Base-by-base conservation (phyloP, 2,113 vertebrate genomes). In the Oreochromis spilurus region DNA sequence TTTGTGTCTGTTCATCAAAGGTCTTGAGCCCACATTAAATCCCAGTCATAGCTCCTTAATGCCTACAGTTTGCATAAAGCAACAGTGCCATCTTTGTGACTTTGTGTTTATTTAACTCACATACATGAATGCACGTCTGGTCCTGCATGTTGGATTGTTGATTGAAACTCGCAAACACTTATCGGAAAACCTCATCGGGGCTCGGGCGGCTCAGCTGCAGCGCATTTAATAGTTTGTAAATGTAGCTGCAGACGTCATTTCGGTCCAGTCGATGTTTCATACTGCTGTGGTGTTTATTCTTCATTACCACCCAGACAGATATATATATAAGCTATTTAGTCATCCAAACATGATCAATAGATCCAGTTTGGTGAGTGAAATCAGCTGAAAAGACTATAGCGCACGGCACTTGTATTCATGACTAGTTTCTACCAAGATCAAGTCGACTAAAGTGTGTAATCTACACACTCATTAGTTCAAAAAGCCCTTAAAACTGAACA, bases 151-250 rank as follows among this genome's bases (percentile, higher is more conserved):
- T 31, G 70, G 1, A 48, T 4, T 50, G 70, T 50, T 77, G 29
- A 0, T 77, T 29, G 40, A 75, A 75, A 75, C 14, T 0, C 0
- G 40, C 70, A 50, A 54, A 0, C 43, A 75, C 16, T 50, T 31
- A 50, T 29, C 0, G 1, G 43, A 31, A 31, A 75, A 75, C 26
- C 43, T 48, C 9, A 48, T 75, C 4, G 1, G 14, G 3, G 24
- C 16, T 50, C 24, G 0, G 43, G 9, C 0, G 0, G 0, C 70
- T 50, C 70, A 75, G 43, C 70, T 75, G 43, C 16, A 77, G 26
- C 2, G n/a, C 43, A 50, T 77, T 12, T 72, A 45, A 24, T 24
- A 43, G 38, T 45, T 72, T 31, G 24, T 0, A 50, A 77, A 77
- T 7, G 16, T 19, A 31, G 70, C 70, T 77, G 67, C 38, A 45